A percentile compares a stretch with the other conserved stretches of the same genome.
Conservation (phyloP, 1,140 invertebrate species). For the Onthophagus taurus region DNA sequence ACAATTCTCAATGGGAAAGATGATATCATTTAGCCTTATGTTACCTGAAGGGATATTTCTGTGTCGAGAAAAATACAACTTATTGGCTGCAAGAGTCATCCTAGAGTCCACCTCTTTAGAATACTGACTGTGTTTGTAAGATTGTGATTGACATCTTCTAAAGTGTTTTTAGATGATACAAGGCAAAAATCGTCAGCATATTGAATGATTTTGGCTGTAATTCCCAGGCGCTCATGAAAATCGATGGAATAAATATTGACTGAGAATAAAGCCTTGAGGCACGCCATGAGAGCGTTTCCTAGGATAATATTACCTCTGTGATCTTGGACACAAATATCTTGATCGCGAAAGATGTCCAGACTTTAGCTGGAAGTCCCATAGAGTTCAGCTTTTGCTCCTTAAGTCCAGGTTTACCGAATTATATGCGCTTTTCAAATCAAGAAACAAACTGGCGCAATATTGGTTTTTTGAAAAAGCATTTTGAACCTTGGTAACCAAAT, state of each 20-base stretch:
- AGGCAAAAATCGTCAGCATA: slow-evolving; percentile 5
- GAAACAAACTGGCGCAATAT: slow-evolving; percentile 1
- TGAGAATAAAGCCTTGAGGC: background rate
- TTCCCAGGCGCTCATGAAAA: background rate
- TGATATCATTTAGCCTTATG: too few species aligned
- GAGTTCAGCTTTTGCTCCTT: background rate
- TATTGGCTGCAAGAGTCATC: background rate
- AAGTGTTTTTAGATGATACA: background rate
- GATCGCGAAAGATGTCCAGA: background rate
- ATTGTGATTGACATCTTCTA: background rate
- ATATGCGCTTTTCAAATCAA: slow-evolving; percentile 3
- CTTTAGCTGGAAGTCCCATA: background rate
- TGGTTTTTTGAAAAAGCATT: background rate
- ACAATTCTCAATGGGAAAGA: background rate
- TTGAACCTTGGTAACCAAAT: background rate
- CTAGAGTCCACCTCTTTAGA: background rate
- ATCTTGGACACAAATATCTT: background rate
- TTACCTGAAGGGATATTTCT: slow-evolving; percentile 3
- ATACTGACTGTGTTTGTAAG: background rate
- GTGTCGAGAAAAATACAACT: background rate
- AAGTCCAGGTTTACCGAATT: background rate
- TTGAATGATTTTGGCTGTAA: background rate
- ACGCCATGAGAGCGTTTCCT: background rate
- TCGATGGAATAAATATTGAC: background rate
- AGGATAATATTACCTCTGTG: background rate